Evolutionary conservation across 2,888 invertebrate species (phyloP).

Genomic region (Cancer borealis): DNA sequence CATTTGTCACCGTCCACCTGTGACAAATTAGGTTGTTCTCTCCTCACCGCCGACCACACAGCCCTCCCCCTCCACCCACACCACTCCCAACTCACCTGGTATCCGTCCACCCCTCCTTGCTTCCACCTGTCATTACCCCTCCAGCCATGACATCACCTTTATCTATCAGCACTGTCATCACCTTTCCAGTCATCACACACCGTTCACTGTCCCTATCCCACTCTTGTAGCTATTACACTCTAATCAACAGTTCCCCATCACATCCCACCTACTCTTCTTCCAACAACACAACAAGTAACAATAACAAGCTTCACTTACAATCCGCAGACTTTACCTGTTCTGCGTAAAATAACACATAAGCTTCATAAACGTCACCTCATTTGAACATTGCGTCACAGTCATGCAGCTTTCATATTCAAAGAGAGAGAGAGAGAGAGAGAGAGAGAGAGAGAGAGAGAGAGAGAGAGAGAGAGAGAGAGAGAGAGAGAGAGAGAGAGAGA

Average conservation of each 20-base stretch:
- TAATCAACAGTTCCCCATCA: neutral
- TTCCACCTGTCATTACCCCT: neutral
- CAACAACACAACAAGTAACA: neutral
- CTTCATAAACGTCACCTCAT: neutral
- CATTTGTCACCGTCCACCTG: conserved; percentile 72
- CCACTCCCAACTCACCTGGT: neutral
- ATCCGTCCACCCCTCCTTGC: neutral
- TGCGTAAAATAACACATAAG: neutral
- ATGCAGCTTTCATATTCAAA: neutral
- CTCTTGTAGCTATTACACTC: neutral
- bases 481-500: conserved; percentile 49
- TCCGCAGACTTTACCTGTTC: neutral
- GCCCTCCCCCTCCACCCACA: conserved; percentile 13
- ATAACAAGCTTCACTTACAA: neutral
- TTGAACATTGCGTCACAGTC: neutral
- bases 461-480: conserved; percentile 44
- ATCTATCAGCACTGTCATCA: neutral
- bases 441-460: conserved; percentile 49
- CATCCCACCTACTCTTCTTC: neutral
- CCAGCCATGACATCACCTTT: neutral
- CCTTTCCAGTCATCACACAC: neutral
- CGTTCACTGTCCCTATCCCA: neutral
- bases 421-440: conserved; percentile 47
- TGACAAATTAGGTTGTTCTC: conserved; percentile 72
- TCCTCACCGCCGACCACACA: conserved; percentile 39